Evolutionary conservation across 2,797 vertebrate genomes (phyloP), one percentile per base, ranked within the genome.

Genomic region (Cuniculus paca): DNA sequence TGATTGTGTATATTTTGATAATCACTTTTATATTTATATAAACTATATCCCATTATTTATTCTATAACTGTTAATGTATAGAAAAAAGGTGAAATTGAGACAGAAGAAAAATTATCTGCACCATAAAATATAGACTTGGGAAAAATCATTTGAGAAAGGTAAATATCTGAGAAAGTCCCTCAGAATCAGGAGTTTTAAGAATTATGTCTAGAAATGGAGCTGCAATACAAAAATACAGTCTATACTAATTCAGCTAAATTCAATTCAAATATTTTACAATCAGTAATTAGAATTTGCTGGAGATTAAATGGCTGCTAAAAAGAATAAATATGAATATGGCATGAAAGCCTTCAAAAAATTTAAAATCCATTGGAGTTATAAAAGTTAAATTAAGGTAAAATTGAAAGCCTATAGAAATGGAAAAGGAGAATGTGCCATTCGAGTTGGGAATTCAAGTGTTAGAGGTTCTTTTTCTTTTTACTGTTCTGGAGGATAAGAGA

Each of bases 21-120:
- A 95, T 84, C 12, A 88, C n/a, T 54, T 75, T 50, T 9, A n/a
- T 68, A 88, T 77, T 85, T 88, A 85, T 70, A 56, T 52, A 92
- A 79, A 81, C 0, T 2, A n/a, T 86, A 70, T 82, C 86, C 0
- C 10, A 74, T 72, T 58, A 48, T 78, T 74, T 3, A 86, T 93
- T 95, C 74, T 2, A 88, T 65, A 87, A 79, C 9, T 93, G 1
- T 91, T 36, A 4, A 65, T 58, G 12, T 74, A 77, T 61, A 36
- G 31, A 79, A 85, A 96, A 10, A 86, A 83, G 79, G 34, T 88
- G 24, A 94, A 96, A 82, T 85, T 2, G 68, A 84, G 60, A 70
- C 85, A 83, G 39, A 58, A 74, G 26, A 89, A 85, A 65, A 16
- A 78, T 6, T 96, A 28, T 80, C 19, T 24, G 68, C 34, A 42